Conservation (phyloP, 2,888 invertebrate species). For the Scaptomyza polygonia region DNA sequence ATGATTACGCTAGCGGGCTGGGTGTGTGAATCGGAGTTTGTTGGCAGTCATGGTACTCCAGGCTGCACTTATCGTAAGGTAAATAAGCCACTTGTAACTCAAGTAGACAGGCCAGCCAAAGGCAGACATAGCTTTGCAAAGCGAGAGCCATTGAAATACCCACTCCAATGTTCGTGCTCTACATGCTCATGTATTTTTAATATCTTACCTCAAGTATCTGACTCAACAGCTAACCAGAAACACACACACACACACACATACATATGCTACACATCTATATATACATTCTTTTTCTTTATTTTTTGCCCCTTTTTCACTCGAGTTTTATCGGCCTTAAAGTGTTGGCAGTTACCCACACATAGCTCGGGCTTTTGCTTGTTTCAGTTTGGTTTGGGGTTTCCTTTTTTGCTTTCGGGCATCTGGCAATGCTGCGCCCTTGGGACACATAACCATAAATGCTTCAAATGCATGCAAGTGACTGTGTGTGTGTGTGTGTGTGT, state of each 20-base stretch:
- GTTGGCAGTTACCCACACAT: constrained; percentile 60
- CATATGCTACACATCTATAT: constrained; percentile 3
- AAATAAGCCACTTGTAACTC: constrained; percentile 79
- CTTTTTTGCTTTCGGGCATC: constrained; percentile 41
- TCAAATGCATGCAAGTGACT: constrained; percentile 20
- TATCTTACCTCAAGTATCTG: constrained; percentile 77
- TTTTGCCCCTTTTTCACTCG: constrained; percentile 63
- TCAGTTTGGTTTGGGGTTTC: constrained; percentile 22
- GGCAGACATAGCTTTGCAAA: constrained; percentile 20
- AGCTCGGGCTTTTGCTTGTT: constrained; percentile 19
- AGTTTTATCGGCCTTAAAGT: constrained; percentile 77
- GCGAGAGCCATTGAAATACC: constrained; percentile 30
- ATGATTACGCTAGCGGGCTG: constrained; percentile 62
- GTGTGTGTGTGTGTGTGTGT: constrained; percentile 5
- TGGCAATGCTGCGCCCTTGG: constrained; percentile 60
- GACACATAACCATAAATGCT: constrained; percentile 76
- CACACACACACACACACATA: constrained; percentile 7
- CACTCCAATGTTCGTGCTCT: constrained; percentile 16
- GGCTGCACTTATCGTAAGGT: constrained; percentile 79
- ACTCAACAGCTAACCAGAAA: constrained; percentile 40
- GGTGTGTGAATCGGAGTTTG: constrained; percentile 13
- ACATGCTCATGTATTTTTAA: constrained; percentile 77
- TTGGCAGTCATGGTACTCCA: constrained; percentile 72
- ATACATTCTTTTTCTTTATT: constrained; percentile 14
- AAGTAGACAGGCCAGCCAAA: constrained; percentile 56